These are phyloP conservation scores for Rhopalosiphum nymphaeae DNA, from an alignment of 2,888 invertebrate species.

Conservation along the genomic window DNA sequence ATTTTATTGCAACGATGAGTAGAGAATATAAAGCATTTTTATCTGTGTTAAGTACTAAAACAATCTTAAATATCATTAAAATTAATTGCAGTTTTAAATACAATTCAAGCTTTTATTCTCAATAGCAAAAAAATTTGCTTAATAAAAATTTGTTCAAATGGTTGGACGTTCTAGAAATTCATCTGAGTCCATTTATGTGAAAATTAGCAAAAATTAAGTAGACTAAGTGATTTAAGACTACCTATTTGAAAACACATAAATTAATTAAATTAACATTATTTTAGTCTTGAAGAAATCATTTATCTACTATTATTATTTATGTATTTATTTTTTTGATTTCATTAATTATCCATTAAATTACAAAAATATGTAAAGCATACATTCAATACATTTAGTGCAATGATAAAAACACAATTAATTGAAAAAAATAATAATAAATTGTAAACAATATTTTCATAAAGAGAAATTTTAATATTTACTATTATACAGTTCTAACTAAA, in stretches of 20 bases:
- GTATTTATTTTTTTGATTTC: slow-evolving; percentile 3
- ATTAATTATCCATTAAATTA: not conserved
- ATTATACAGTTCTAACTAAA: slow-evolving; percentile 38
- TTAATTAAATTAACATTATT: slow-evolving; percentile 6
- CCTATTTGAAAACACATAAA: not conserved
- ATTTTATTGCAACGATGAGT: not conserved
- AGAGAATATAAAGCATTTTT: not conserved
- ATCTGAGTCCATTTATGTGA: not conserved
- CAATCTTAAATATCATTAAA: not conserved
- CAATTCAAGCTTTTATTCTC: not conserved
- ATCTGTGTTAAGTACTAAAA: not conserved
- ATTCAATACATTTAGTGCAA: not conserved
- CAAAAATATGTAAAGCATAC: slow-evolving; percentile 29
- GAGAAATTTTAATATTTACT: slow-evolving; percentile 33
- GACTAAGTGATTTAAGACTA: not conserved
- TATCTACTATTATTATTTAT: not conserved
- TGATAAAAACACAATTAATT: slow-evolving; percentile 24
- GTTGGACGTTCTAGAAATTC: not conserved
- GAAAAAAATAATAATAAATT: not conserved
- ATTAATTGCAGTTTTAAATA: not conserved
- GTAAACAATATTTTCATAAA: not conserved
- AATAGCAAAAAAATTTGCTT: not conserved
- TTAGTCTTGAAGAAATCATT: slow-evolving; percentile 27
- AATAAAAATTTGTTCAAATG: not conserved
- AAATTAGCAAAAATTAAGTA: not conserved